Conservation (phyloP, 2,888 invertebrate species). For the Epirrita christyi region DNA sequence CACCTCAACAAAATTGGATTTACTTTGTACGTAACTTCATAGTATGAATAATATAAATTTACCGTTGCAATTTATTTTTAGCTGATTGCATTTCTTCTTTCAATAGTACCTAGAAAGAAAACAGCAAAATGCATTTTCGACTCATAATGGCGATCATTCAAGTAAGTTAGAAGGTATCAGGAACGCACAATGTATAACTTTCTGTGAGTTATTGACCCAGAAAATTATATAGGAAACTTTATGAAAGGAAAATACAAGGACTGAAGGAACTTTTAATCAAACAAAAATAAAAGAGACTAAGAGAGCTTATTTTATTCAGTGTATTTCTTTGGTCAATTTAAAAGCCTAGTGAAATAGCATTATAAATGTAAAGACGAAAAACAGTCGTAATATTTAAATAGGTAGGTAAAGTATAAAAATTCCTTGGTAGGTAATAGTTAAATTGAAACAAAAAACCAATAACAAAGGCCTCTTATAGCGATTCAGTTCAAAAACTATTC, state of each 20-base stretch:
- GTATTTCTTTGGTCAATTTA: background rate
- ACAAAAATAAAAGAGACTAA: background rate
- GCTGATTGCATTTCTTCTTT: too few species aligned
- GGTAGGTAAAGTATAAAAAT: too few species aligned
- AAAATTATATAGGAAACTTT: background rate
- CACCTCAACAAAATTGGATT: conserved; percentile 26
- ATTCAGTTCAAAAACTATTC: too few species aligned
- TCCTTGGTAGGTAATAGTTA: too few species aligned
- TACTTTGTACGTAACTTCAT: conserved; percentile 19
- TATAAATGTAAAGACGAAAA: too few species aligned
- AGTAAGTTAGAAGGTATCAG: background rate
- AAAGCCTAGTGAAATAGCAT: background rate
- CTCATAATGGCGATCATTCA: background rate
- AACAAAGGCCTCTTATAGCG: too few species aligned
- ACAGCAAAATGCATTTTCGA: background rate
- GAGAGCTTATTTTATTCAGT: background rate
- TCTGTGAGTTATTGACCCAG: background rate
- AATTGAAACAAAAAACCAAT: too few species aligned
- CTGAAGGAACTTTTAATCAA: background rate
- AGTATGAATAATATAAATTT: conserved; percentile 5
- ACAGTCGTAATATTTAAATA: too few species aligned
- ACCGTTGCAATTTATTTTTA: background rate
- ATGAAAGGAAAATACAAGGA: background rate
- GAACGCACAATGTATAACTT: too few species aligned
- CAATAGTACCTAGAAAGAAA: too few species aligned